Evolutionary conservation across 2,797 vertebrate genomes (phyloP), one percentile per base, ranked within the genome.

Genomic region (Xenopus petersii): DNA sequence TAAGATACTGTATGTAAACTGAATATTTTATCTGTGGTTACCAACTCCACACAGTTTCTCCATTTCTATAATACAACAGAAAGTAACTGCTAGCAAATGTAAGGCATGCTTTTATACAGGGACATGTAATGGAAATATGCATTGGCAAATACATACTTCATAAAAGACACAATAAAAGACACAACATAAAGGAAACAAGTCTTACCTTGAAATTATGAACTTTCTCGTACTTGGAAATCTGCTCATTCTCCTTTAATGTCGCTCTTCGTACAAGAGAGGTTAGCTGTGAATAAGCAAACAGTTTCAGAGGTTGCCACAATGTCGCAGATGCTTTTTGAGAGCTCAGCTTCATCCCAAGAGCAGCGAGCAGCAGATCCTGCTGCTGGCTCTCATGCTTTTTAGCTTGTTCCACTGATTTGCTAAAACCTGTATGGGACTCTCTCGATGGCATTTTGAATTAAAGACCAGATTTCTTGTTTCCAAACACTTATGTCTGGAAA

Each of bases 191-290:
- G 10, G 10, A 49, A 11, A 11, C 2, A 49, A 11, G 30, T 68
- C 95, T 96, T 94, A 99, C 97, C 97, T 99, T 99, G 85, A 99
- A 99, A 93, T 96, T 98, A 90, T 98, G 98, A 85, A 95, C 90
- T 92, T 99, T 99, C 85, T 99, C 95, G 54, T 96, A 95, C 88
- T 90, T 95, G 61, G 95, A 91, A 59, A 92, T 86, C 67, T 93
- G 90, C 48, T 97, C 94, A 30, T 90, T 96, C 87, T 99, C 98
- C 87, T 97, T 99, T 89, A 99, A 92, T 24, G 98, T 97, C 77
- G 96, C 97, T 92, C 95, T 94, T 87, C 98, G 94, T 80, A 99
- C 96, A 84, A 99, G 93, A 55, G 98, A 98, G 81, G 96, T 98
- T 91, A 99, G 89, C 95, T 99, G 98, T 51, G 97, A 98, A 95